Percentiles rank a stretch among this genome's conserved stretches.
These are phyloP conservation scores for Phocides pigmalion DNA, from an alignment of 1,140 invertebrate species.

Conservation along the genomic window DNA sequence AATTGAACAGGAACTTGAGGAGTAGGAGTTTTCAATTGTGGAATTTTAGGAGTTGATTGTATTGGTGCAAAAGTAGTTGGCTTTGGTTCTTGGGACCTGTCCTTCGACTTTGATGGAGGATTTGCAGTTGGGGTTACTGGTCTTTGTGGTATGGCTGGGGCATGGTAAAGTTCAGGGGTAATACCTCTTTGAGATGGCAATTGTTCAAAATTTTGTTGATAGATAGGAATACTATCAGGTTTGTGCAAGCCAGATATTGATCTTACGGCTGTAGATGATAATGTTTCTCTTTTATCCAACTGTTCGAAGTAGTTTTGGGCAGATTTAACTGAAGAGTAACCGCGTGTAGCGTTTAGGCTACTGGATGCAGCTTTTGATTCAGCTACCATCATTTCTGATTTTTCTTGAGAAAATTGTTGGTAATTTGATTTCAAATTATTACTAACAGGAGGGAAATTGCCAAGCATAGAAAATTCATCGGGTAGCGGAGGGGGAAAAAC, in stretches of 20 bases:
- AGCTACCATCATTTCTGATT: constrained; percentile 48
- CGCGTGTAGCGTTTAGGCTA: constrained; percentile 42
- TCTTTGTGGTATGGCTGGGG: constrained; percentile 35
- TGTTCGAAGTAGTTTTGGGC: constrained; percentile 71
- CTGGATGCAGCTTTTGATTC: constrained; percentile 50
- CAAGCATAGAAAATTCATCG: constrained; percentile 60
- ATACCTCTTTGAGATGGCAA: constrained; percentile 75
- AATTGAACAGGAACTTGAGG: constrained; percentile 43
- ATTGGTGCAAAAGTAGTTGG: constrained; percentile 29
- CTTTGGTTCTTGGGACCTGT: constrained; percentile 54
- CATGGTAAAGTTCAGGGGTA: constrained; percentile 23
- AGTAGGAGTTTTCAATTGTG: constrained; percentile 47
- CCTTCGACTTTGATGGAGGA: constrained; percentile 43
- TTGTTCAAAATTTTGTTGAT: constrained; percentile 85
- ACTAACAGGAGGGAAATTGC: constrained; percentile 69
- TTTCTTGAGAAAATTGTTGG: constrained; percentile 49
- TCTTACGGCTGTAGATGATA: constrained; percentile 56
- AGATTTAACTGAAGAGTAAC: constrained; percentile 62
- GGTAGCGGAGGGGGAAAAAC: constrained; percentile 66
- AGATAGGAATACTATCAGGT: constrained; percentile 84
- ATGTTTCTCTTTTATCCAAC: constrained; percentile 61
- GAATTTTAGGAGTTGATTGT: constrained; percentile 34
- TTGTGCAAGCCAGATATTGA: constrained; percentile 83
- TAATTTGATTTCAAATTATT: constrained; percentile 66
- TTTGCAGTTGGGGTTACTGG: constrained; percentile 63